Conservation (phyloP, 2,888 invertebrate genomes). For the Eupelmus urozonus region DNA sequence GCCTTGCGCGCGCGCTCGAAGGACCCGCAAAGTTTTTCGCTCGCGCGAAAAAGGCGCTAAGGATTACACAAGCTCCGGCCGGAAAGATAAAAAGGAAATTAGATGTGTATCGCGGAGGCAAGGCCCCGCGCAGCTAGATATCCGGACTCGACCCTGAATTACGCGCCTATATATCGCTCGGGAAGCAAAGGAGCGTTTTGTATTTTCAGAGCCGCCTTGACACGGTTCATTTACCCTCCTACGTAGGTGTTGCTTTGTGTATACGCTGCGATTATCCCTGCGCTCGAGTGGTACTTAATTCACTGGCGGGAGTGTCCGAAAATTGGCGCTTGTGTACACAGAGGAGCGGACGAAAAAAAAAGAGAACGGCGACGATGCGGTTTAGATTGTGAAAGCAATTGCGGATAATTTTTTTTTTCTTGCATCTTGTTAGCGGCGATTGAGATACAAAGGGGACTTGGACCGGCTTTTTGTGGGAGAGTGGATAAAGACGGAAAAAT, state of each 20-base stretch:
- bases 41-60: too few species aligned
- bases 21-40: not conserved
- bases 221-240: constrained; percentile 47
- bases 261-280: too few species aligned
- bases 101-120: not conserved
- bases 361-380: too few species aligned
- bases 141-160: not conserved
- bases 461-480: too few species aligned
- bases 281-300: too few species aligned
- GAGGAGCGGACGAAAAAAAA: too few species aligned
- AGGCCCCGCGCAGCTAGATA: not conserved
- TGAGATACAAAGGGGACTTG: too few species aligned
- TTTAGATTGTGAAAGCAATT: too few species aligned
- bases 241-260: not conserved
- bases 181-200: constrained; percentile 7
- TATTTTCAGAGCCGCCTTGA: constrained; percentile 44
- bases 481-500: too few species aligned
- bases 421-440: too few species aligned
- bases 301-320: constrained; percentile 12
- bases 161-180: constrained; percentile 7
- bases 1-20: too few species aligned
- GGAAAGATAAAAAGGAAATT: constrained; percentile 11
- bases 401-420: too few species aligned
- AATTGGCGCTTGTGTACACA: not conserved
- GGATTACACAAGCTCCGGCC: not conserved